phyloP scores from a whole-genome alignment of 2,113 vertebrate species.

The Formicarius rufipectus region DNA sequence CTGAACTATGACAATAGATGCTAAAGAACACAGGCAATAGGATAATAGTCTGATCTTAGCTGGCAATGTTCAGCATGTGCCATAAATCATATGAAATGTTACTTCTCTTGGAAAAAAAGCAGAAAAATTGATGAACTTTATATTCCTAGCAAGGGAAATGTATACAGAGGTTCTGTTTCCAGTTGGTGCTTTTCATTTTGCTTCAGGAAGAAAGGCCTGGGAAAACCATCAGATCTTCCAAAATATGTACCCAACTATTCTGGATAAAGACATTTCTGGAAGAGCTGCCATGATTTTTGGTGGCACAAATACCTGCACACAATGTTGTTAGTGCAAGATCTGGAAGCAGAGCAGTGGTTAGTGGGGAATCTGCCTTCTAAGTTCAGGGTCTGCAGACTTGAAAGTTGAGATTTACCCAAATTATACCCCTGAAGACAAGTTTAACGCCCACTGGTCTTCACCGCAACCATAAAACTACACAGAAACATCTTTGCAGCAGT shows the following conservation, averaged over 20 bases:
- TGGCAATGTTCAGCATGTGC: background rate
- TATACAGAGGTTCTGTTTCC: background rate
- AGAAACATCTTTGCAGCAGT: background rate
- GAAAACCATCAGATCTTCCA: slow-evolving; percentile 8
- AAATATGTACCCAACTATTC: background rate
- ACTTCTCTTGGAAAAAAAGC: background rate
- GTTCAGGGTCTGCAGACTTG: background rate
- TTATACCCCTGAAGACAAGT: slow-evolving; percentile 32
- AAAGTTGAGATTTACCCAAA: slow-evolving; percentile 47
- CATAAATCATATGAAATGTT: background rate
- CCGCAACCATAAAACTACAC: slow-evolving; percentile 15
- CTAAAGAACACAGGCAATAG: background rate
- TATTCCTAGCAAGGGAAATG: background rate
- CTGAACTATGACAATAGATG: background rate
- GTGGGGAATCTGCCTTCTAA: background rate
- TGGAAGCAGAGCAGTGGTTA: slow-evolving; percentile 2
- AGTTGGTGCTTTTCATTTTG: background rate
- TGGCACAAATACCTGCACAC: slow-evolving; percentile 17
- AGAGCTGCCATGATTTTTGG: background rate
- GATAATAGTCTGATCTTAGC: background rate
- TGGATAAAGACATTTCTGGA: background rate
- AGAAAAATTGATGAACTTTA: background rate
- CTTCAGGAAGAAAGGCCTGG: background rate
- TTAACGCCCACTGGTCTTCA: background rate
- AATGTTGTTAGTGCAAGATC: background rate